A percentile compares a stretch with the other conserved stretches of the same genome.
phyloP scores from a whole-genome alignment of 2,113 vertebrate genomes.

The Machaerirhynchus nigripectus region DNA sequence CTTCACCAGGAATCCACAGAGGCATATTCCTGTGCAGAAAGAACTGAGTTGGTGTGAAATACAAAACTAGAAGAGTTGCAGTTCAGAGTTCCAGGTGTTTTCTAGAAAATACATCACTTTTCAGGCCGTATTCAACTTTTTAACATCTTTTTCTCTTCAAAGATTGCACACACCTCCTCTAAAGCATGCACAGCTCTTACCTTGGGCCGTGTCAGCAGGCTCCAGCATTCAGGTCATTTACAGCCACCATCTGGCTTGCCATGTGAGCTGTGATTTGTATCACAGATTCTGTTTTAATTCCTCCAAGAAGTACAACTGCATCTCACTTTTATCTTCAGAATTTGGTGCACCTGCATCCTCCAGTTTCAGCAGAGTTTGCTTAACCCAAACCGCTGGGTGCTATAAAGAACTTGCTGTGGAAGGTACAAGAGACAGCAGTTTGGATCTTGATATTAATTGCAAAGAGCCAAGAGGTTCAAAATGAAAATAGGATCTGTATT shows the following conservation, averaged over 20 bases:
- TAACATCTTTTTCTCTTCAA: neutral
- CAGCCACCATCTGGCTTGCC: neutral
- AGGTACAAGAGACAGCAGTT: neutral
- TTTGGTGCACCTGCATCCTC: neutral
- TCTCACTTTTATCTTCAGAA: neutral
- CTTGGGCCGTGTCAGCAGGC: neutral
- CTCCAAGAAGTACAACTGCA: neutral
- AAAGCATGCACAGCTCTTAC: neutral
- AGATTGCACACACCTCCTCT: neutral
- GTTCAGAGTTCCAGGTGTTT: neutral
- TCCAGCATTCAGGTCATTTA: neutral
- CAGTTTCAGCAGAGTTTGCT: neutral
- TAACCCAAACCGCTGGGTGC: neutral
- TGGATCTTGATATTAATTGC: neutral
- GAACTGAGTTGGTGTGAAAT: neutral
- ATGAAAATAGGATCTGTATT: neutral
- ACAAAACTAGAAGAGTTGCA: neutral
- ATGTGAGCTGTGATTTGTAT: neutral
- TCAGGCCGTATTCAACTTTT: neutral
- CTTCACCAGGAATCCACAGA: neutral
- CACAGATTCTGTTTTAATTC: neutral
- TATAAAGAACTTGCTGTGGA: neutral
- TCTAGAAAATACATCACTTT: neutral
- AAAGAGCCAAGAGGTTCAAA: neutral
- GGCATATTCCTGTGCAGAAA: neutral